Evolutionary conservation across 2,113 vertebrate species (phyloP).

Genomic region (Sminthopsis crassicaudata): DNA sequence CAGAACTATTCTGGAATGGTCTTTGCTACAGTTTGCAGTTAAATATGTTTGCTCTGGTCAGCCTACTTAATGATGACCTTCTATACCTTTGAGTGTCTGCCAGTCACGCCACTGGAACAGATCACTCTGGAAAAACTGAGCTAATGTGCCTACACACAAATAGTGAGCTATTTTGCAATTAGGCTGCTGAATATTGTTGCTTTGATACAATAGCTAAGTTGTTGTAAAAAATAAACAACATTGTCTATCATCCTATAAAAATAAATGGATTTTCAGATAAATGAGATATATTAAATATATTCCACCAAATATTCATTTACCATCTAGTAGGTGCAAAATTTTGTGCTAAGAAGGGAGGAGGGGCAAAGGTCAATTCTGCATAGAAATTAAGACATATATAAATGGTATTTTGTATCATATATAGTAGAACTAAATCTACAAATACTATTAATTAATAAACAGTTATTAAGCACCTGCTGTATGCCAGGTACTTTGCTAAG

Average conservation of each 20-base stretch:
- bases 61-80: background rate
- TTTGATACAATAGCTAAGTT: background rate
- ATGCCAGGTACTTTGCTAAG: no score
- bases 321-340: background rate
- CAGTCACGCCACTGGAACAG: background rate
- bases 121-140: background rate
- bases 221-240: background rate
- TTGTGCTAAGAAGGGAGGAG: background rate
- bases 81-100: background rate
- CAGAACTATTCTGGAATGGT: conserved; percentile 4
- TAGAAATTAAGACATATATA: background rate
- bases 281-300: background rate
- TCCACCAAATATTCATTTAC: background rate
- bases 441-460: background rate
- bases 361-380: background rate
- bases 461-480: background rate
- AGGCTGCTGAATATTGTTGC: background rate
- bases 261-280: background rate
- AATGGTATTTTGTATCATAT: background rate
- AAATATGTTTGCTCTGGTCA: background rate
- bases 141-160: background rate
- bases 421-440: background rate
- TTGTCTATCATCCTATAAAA: background rate
- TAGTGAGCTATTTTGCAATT: background rate
- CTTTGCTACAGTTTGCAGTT: background rate